These are phyloP conservation scores for Aptenodytes patagonicus DNA, from an alignment of 2,113 vertebrate species.

Conservation along the genomic window DNA sequence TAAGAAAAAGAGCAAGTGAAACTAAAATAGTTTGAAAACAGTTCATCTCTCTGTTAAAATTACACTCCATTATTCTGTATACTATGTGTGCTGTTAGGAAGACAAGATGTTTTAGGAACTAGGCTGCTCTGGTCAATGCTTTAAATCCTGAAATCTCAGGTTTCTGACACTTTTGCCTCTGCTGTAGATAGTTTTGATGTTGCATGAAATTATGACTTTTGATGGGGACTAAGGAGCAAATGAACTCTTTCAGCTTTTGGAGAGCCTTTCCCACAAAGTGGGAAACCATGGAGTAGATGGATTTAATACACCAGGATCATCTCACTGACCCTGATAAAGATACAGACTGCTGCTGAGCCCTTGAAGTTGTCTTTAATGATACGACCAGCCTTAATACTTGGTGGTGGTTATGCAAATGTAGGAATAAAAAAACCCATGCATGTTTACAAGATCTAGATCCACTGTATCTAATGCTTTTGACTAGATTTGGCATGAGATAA, in stretches of 20 bases:
- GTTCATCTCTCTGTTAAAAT: not conserved
- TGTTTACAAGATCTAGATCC: not conserved
- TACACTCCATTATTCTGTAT: not conserved
- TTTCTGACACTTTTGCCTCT: not conserved
- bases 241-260: not conserved
- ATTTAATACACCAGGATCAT: not conserved
- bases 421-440: not conserved
- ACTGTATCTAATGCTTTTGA: not conserved
- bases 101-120: not conserved
- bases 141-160: not conserved
- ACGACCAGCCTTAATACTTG: not conserved
- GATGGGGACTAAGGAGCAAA: not conserved
- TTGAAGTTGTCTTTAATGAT: not conserved
- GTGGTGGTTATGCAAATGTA: not conserved
- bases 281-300: not conserved
- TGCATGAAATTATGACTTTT: not conserved
- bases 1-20: not conserved
- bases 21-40: not conserved
- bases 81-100: not conserved
- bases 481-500: not conserved
- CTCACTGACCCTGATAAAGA: not conserved
- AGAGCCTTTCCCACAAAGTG: not conserved
- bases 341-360: not conserved
- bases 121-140: not conserved
- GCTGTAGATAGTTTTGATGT: not conserved